Evolutionary conservation across 2,797 vertebrate species (phyloP), one percentile per base, ranked within the genome.

Genomic region (Syndactyla subalaris): DNA sequence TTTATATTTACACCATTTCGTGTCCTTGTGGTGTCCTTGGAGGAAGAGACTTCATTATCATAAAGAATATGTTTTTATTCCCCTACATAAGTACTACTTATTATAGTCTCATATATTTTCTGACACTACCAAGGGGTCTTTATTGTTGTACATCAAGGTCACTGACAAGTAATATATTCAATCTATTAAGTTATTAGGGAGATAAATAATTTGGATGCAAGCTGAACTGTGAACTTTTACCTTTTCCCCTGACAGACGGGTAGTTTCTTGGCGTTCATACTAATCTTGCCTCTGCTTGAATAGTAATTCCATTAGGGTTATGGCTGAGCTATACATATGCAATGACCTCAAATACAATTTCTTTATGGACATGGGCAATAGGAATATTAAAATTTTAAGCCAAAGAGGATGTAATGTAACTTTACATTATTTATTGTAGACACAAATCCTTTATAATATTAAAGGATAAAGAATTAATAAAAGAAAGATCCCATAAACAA

Each of bases 131-230:
- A 63, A 51, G 96, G 97, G 98, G 94, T 98, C 98, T 98, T 96
- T 97, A 98, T 92, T 93, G 96, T 97, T 98, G 98, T 97, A 98
- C 98, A 98, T 97, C 98, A 98, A 98, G 98, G 98, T 99, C 98
- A 98, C 97, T 97, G 97, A 98, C 98, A 81, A 98, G 97, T 98
- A 98, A 98, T 98, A 98, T 98, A 98, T 98, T 98, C 97, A 97
- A 98, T 97, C 98, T 98, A 98, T 98, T 98, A 98, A 98, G 98
- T 99, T 99, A 99, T 99, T 99, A 99, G 98, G 98, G 98, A 98
- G 98, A 99, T 99, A 99, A 99, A 99, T 99, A 99, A 99, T 99
- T 98, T 98, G 98, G 98, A 98, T 98, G 97, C 96, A 93, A 94
- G 97, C 95, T 98, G 98, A 98, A 98, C 99, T 98, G 98, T 98